phyloP scores from a whole-genome alignment of 2,113 vertebrate genomes.

The Centrocercus urophasianus region DNA sequence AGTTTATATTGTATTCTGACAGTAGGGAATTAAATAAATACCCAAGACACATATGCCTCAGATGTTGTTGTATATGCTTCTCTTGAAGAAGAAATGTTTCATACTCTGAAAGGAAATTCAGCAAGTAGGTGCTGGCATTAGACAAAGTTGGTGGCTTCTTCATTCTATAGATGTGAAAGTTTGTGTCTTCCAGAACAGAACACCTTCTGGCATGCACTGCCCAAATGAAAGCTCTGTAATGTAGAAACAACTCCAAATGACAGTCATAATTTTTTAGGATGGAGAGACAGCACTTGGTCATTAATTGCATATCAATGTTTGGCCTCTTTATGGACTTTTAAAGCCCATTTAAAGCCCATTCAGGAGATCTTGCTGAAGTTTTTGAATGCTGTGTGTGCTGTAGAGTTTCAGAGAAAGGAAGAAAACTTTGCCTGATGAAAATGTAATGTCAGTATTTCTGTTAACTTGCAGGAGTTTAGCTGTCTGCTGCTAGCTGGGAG shows the following conservation, averaged over 20 bases:
- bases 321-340: rapidly evolving
- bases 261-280: neutral
- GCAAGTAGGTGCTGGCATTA: neutral
- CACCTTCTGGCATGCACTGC: neutral
- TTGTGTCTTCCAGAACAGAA: neutral
- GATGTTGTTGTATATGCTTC: neutral
- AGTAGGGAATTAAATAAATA: neutral
- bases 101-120: neutral
- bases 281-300: rapidly evolving
- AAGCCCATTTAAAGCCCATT: neutral
- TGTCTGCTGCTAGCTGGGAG: neutral
- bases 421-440: neutral
- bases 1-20: neutral
- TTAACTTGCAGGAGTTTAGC: neutral
- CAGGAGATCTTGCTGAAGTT: neutral
- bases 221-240: neutral
- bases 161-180: neutral
- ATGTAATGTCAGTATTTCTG: neutral
- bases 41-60: neutral
- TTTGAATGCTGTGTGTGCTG: rapidly evolving
- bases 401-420: neutral
- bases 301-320: neutral
- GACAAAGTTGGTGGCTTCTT: neutral
- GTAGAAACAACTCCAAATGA: neutral
- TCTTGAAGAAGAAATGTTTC: neutral